These are phyloP conservation scores for Branchinecta lynchi DNA, from an alignment of 1,140 invertebrate genomes.

Conservation along the genomic window DNA sequence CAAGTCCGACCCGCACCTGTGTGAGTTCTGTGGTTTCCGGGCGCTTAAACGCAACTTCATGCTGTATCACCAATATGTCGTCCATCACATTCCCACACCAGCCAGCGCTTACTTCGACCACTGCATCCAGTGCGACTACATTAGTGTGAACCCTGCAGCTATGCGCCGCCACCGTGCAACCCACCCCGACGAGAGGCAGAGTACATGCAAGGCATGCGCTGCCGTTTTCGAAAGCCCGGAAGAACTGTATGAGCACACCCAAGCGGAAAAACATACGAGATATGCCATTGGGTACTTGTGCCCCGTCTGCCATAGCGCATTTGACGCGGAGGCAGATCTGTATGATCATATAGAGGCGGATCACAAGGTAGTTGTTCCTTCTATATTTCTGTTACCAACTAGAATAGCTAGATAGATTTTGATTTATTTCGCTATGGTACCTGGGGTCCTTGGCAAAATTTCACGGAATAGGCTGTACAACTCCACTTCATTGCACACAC, in stretches of 20 bases:
- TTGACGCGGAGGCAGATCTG: neutral
- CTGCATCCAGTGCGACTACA: constrained; percentile 45
- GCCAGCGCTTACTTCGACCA: constrained; percentile 51
- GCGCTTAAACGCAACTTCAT: constrained; percentile 55
- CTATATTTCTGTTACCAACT: neutral
- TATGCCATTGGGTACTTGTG: constrained; percentile 10
- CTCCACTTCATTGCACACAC: too few species aligned
- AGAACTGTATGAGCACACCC: constrained; percentile 4
- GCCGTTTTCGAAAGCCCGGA: constrained; percentile 16
- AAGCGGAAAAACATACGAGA: constrained; percentile 14
- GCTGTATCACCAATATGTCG: constrained; percentile 60
- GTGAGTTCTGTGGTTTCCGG: constrained; percentile 65
- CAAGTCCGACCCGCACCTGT: constrained; percentile 27
- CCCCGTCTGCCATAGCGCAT: neutral
- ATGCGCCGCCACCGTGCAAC: constrained; percentile 18
- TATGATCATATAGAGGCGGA: neutral
- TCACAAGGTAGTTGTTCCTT: neutral
- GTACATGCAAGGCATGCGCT: constrained; percentile 17
- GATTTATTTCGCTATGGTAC: too few species aligned
- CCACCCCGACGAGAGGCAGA: constrained; percentile 16
- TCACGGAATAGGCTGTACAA: too few species aligned
- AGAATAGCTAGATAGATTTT: too few species aligned
- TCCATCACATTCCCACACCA: constrained; percentile 56
- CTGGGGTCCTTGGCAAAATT: too few species aligned
- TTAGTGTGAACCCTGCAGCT: constrained; percentile 18